Percentiles rank a stretch among this genome's conserved stretches.
Conservation (phyloP, 2,113 vertebrate genomes). For the Gymnorhina tibicen region DNA sequence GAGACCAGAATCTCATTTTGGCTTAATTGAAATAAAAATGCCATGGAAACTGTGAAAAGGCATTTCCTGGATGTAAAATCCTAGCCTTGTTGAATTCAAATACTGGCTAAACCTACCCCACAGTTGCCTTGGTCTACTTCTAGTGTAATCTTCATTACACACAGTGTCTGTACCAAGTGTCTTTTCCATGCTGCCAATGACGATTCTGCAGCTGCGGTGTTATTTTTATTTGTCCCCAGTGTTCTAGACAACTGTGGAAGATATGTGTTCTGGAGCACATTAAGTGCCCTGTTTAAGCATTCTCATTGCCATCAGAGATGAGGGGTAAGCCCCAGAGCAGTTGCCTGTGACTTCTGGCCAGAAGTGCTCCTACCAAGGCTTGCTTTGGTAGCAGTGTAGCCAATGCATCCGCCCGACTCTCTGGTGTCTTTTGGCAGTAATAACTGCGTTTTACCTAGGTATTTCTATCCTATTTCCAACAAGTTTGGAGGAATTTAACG, state of each 20-base stretch:
- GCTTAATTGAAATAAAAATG: background rate
- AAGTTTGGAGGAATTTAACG: background rate
- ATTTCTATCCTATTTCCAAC: background rate
- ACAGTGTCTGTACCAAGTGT: background rate
- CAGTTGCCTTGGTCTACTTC: background rate
- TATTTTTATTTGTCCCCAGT: background rate
- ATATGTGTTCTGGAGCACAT: background rate
- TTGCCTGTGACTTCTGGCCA: background rate
- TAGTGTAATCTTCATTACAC: background rate
- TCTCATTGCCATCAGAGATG: background rate
- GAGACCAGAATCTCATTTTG: background rate
- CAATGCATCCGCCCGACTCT: background rate
- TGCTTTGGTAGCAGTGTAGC: background rate
- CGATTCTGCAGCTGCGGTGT: background rate
- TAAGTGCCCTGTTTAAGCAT: background rate
- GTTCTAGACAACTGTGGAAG: background rate
- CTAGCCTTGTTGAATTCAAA: background rate
- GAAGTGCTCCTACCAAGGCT: background rate
- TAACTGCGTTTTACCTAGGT: background rate
- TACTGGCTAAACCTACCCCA: background rate
- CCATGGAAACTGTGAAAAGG: background rate
- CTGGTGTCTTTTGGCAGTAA: background rate
- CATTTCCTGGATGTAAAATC: background rate
- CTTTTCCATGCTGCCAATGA: background rate
- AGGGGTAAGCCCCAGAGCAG: background rate